These are phyloP conservation scores for Drosophila serrata DNA, from an alignment of 1,140 invertebrate genomes.

Conservation along the genomic window DNA sequence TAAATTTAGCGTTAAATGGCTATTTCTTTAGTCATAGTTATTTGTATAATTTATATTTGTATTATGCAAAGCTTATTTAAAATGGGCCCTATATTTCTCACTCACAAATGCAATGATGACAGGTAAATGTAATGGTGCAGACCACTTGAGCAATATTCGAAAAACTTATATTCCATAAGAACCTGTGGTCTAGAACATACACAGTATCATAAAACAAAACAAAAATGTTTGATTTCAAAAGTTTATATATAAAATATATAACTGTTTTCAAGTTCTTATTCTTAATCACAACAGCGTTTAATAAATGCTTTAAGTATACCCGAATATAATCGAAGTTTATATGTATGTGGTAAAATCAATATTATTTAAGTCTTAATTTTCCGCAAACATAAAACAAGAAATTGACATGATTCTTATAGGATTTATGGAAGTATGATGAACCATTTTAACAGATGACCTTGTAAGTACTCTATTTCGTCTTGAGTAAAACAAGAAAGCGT, in stretches of 20 bases:
- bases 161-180: neutral
- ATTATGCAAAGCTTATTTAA: too few relatives aligned
- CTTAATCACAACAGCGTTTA: too few relatives aligned
- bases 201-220: neutral
- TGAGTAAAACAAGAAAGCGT: conserved; percentile 20
- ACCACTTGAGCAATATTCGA: neutral
- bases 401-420: neutral
- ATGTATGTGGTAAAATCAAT: neutral
- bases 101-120: neutral
- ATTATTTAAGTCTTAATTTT: too few relatives aligned
- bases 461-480: neutral
- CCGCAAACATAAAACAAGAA: neutral
- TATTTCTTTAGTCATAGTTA: too few relatives aligned
- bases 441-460: neutral
- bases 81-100: too few relatives aligned
- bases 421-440: neutral
- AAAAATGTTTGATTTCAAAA: too few relatives aligned
- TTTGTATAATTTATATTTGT: neutral
- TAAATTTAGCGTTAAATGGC: too few relatives aligned
- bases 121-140: neutral
- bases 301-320: too few relatives aligned
- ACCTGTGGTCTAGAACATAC: neutral
- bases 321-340: too few relatives aligned
- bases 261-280: too few relatives aligned
- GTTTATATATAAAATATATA: too few relatives aligned